These are phyloP conservation scores for Amphimedon queenslandica DNA, from an alignment of 37 sponge, comb jelly and placozoan genomes.

Conservation along the genomic window DNA sequence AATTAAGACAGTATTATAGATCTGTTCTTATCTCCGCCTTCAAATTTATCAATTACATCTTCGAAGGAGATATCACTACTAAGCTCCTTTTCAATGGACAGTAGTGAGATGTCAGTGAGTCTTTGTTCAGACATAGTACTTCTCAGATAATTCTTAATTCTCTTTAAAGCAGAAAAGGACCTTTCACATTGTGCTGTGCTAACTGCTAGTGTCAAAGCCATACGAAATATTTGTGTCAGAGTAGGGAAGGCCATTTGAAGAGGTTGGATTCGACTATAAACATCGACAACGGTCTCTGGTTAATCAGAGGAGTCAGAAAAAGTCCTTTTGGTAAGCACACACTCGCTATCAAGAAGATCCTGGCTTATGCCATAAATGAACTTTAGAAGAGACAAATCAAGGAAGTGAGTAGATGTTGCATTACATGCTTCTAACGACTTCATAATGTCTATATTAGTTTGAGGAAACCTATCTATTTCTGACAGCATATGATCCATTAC, in stretches of 20 bases:
- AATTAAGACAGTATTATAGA: too few relatives aligned
- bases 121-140: too few relatives aligned
- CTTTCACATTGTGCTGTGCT: too few relatives aligned
- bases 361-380: neutral
- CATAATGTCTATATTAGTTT: neutral
- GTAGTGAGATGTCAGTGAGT: too few relatives aligned
- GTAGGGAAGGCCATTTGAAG: constrained; percentile 1
- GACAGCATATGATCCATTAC: too few relatives aligned
- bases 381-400: neutral
- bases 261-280: neutral
- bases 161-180: too few relatives aligned
- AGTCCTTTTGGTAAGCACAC: neutral
- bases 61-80: too few relatives aligned
- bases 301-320: neutral
- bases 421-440: neutral
- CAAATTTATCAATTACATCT: too few relatives aligned
- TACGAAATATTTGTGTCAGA: neutral
- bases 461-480: neutral
- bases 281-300: neutral
- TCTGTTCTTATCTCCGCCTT: too few relatives aligned
- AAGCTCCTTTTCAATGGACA: too few relatives aligned
- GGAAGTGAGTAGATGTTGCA: neutral
- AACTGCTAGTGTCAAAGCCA: constrained; percentile 14
- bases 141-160: too few relatives aligned
- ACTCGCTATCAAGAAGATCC: neutral